Conservation (phyloP, 2,888 invertebrate genomes). For the Laothoe populi region DNA sequence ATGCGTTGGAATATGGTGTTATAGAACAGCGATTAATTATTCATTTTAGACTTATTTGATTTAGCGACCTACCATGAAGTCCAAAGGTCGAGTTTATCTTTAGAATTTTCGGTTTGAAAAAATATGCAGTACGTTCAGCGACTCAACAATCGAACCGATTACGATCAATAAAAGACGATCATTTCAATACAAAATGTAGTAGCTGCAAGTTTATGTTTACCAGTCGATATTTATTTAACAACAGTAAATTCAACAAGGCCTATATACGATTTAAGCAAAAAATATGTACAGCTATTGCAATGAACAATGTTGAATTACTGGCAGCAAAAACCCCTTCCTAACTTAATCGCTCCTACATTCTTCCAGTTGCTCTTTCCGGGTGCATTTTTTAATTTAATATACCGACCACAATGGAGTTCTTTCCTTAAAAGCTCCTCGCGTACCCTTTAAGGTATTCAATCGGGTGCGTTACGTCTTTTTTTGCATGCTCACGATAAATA, state of each 20-base stretch:
- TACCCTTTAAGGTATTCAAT: conserved; percentile 67
- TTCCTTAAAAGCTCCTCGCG: conserved; percentile 61
- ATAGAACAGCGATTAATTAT: too few species aligned
- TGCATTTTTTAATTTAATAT: conserved; percentile 58
- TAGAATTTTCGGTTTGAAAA: not conserved
- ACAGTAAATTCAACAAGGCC: not conserved
- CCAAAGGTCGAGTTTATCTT: too few species aligned
- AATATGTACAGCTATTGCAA: conserved; percentile 26
- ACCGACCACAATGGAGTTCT: conserved; percentile 59
- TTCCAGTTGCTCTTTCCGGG: conserved; percentile 49
- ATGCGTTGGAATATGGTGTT: too few species aligned
- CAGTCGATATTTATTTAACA: conserved; percentile 1
- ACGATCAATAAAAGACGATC: conserved; percentile 1
- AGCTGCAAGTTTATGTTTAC: not conserved
- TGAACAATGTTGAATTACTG: conserved; percentile 40
- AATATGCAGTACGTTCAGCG: not conserved
- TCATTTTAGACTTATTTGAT: too few species aligned
- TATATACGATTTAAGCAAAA: not conserved
- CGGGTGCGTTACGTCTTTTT: conserved; percentile 63
- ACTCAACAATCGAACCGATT: not conserved
- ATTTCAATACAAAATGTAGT: not conserved
- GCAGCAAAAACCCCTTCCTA: conserved; percentile 20
- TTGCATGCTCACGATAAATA: conserved; percentile 64
- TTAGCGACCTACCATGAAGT: too few species aligned
- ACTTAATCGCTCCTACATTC: conserved; percentile 32